Conservation (phyloP, 1,140 invertebrate genomes). For the Maniola jurtina region DNA sequence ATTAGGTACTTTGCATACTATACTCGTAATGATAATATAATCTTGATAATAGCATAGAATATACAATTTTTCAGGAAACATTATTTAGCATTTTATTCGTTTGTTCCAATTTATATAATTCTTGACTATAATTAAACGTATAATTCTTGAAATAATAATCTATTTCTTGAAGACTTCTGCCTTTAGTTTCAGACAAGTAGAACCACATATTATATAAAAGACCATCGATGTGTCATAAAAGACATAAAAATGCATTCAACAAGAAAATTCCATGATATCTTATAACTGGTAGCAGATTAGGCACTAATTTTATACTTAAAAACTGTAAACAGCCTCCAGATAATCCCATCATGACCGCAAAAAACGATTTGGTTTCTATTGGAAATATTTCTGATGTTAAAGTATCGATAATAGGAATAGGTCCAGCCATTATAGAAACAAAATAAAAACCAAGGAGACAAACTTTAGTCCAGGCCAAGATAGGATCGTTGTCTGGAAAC, state of each 20-base stretch:
- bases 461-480: constrained; percentile 25
- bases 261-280: constrained; percentile 35
- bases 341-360: constrained; percentile 2
- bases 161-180: constrained; percentile 33
- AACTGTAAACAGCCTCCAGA: constrained; percentile 14
- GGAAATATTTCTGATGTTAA: constrained; percentile 27
- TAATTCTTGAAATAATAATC: constrained; percentile 33
- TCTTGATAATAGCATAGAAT: no score
- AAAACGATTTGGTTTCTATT: constrained; percentile 28
- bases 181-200: constrained; percentile 34
- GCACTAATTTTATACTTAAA: constrained; percentile 20
- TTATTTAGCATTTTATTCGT: constrained; percentile 14
- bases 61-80: no score
- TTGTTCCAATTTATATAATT: constrained; percentile 16
- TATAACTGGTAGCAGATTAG: constrained; percentile 22
- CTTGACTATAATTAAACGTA: constrained; percentile 21
- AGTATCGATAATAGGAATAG: constrained; percentile 24
- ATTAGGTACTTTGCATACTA: no score
- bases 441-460: constrained; percentile 27
- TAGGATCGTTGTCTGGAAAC: constrained; percentile 9
- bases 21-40: no score
- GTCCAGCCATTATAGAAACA: constrained; percentile 18
- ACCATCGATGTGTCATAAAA: no score
- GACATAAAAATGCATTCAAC: constrained; percentile 31
- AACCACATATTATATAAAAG: constrained; percentile 35